A percentile compares a stretch with the other conserved stretches of the same genome.
Conservation (phyloP, 2,797 vertebrate species). For the Glossophaga mutica region DNA sequence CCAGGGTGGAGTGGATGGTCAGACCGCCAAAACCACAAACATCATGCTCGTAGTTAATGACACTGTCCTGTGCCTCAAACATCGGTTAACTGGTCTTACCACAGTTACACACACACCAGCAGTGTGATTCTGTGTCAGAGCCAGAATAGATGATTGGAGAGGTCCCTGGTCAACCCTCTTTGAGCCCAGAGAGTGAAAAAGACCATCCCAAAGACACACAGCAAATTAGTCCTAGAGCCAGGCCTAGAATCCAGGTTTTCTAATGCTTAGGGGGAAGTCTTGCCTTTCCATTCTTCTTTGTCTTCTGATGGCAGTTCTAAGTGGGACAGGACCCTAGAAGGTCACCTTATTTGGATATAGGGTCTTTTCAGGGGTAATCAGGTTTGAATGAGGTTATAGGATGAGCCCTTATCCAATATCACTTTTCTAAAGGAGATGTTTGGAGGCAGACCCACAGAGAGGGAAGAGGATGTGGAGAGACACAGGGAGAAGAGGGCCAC, state of each 20-base stretch:
- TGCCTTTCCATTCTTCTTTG: not conserved
- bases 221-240: not conserved
- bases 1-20: not conserved
- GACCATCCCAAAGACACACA: not conserved
- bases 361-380: not conserved
- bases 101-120: not conserved
- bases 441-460: not conserved
- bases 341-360: not conserved
- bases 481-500: not conserved
- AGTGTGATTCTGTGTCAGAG: not conserved
- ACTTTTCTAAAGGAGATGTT: not conserved
- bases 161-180: not conserved
- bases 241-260: not conserved
- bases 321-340: not conserved
- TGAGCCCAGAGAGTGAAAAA: not conserved
- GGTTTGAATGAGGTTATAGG: not conserved
- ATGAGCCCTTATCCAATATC: not conserved
- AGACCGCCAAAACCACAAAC: not conserved
- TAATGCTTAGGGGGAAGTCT: not conserved
- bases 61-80: not conserved
- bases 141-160: not conserved
- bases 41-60: not conserved
- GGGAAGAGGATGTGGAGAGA: not conserved
- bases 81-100: not conserved
- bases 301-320: not conserved